Conservation (phyloP, 2,113 vertebrate species). For the Thymallus thymallus region DNA sequence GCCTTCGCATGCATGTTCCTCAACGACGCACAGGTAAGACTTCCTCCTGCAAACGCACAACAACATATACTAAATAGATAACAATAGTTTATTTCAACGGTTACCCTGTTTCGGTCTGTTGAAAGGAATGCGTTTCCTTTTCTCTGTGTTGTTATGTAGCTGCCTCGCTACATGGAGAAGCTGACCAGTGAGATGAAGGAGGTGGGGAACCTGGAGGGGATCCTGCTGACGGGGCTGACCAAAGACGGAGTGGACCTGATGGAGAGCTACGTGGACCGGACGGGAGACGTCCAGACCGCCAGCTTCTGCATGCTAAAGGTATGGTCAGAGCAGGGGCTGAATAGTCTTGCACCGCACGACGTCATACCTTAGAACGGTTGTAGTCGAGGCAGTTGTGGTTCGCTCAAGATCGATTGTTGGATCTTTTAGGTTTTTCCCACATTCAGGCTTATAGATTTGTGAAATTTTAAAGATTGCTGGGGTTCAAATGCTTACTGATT, state of each 20-base stretch:
- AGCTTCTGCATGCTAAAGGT: constrained; percentile 99
- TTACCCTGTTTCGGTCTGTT: too few relatives aligned
- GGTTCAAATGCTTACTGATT: too few relatives aligned
- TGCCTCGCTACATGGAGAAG: constrained; percentile 94
- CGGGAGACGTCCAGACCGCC: constrained; percentile 95
- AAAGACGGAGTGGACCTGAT: constrained; percentile 98
- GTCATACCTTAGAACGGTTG: too few relatives aligned
- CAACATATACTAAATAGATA: background rate
- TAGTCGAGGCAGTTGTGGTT: too few relatives aligned
- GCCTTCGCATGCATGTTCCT: constrained; percentile 98
- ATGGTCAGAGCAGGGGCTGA: background rate
- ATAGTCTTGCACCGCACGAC: too few relatives aligned
- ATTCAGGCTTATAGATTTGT: too few relatives aligned
- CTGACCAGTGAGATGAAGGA: constrained; percentile 96
- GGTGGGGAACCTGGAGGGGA: constrained; percentile 93
- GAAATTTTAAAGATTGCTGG: too few relatives aligned
- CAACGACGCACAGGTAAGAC: constrained; percentile 87
- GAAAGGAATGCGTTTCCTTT: background rate
- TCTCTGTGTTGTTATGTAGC: constrained; percentile 56
- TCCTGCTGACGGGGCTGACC: constrained; percentile 92
- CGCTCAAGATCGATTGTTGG: too few relatives aligned
- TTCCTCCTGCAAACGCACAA: background rate
- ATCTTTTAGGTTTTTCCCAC: too few relatives aligned
- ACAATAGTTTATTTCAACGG: background rate
- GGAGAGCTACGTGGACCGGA: constrained; percentile 95